Conservation (phyloP, 2,888 invertebrate species). For the Dolichopus griseipennis region DNA sequence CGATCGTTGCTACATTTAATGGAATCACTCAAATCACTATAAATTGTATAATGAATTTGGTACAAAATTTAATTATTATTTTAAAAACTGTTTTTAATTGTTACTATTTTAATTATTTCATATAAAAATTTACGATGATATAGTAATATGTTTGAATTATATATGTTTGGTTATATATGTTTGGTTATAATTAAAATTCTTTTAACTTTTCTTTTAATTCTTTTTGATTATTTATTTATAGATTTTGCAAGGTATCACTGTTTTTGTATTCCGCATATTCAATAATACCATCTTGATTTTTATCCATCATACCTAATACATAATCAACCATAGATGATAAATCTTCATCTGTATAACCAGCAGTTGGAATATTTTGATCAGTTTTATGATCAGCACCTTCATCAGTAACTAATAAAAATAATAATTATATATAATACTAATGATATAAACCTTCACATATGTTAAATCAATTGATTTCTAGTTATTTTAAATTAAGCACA, state of each 20-base stretch:
- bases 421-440: background rate
- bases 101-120: too few relatives aligned
- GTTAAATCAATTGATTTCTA: too few relatives aligned
- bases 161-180: background rate
- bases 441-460: too few relatives aligned
- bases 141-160: too few relatives aligned
- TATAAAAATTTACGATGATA: too few relatives aligned
- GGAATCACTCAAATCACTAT: too few relatives aligned
- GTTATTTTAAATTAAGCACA: too few relatives aligned
- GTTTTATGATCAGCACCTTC: conserved; percentile 39
- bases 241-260: conserved; percentile 21
- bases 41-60: too few relatives aligned
- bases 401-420: conserved; percentile 9
- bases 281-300: conserved; percentile 65
- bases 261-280: conserved; percentile 54
- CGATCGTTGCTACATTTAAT: too few relatives aligned
- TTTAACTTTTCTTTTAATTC: background rate
- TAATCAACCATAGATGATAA: conserved; percentile 51
- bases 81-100: too few relatives aligned
- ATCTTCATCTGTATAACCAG: conserved; percentile 47
- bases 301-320: conserved; percentile 56
- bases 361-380: background rate
- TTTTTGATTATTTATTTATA: background rate
- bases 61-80: too few relatives aligned
- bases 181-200: background rate